Conservation (phyloP, 2,888 invertebrate species). For the Rambutsinella grinnellia region DNA sequence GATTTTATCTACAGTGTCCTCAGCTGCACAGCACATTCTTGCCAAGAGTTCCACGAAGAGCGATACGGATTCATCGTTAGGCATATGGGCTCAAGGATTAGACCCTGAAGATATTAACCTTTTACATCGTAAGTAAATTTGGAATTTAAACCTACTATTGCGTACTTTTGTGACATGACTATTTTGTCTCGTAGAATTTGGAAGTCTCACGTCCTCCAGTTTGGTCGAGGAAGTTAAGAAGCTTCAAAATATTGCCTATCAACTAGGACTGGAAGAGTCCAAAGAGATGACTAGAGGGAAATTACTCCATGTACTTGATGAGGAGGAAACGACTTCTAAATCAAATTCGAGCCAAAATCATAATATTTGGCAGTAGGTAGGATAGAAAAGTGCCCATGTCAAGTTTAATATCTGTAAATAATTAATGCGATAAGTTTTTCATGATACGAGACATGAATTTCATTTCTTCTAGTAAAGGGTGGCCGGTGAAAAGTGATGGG, state of each 20-base stretch:
- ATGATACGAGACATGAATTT: too few species aligned
- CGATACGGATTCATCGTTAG: slow-evolving; percentile 72
- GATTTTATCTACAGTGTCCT: slow-evolving; percentile 71
- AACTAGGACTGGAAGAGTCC: slow-evolving; percentile 93
- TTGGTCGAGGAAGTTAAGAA: slow-evolving; percentile 94
- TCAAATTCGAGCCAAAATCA: slow-evolving; percentile 25
- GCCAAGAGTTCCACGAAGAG: slow-evolving; percentile 62
- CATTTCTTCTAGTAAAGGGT: too few species aligned
- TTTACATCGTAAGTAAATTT: slow-evolving; percentile 79
- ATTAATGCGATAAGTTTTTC: too few species aligned
- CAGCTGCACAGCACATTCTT: slow-evolving; percentile 63
- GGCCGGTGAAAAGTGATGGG: too few species aligned
- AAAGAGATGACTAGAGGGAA: slow-evolving; percentile 97
- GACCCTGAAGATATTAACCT: slow-evolving; percentile 81
- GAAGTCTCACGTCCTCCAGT: slow-evolving; percentile 81
- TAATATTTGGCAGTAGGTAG: slow-evolving; percentile 29
- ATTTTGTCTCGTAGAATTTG: slow-evolving; percentile 71
- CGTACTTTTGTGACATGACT: neutral
- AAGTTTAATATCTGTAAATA: too few species aligned
- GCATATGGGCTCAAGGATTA: slow-evolving; percentile 78
- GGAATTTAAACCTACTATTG: slow-evolving; percentile 9
- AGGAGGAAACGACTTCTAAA: slow-evolving; percentile 44
- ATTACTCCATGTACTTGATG: slow-evolving; percentile 83
- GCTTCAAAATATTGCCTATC: slow-evolving; percentile 93
- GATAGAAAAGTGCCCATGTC: neutral